Conservation (phyloP, 2,797 vertebrate genomes). For the Taenioides sp. region DNA sequence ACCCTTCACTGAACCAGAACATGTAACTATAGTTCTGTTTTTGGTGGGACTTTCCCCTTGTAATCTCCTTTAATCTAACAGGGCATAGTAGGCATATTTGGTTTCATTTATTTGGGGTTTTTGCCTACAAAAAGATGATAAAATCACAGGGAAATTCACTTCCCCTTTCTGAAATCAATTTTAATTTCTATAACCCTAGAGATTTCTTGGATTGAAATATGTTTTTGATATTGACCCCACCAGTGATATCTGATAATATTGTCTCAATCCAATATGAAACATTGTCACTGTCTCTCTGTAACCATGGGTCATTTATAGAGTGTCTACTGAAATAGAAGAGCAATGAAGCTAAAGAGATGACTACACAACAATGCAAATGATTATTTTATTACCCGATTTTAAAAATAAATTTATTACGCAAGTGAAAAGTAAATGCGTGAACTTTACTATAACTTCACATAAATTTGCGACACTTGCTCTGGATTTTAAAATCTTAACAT, state of each 20-base stretch:
- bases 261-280: background rate
- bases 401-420: too few relatives aligned
- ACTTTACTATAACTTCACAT: too few relatives aligned
- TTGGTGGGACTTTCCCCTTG: background rate
- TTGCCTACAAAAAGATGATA: conserved; percentile 14
- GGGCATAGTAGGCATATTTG: background rate
- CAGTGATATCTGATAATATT: background rate
- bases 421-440: too few relatives aligned
- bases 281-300: too few relatives aligned
- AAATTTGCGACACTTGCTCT: too few relatives aligned
- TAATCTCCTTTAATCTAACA: conserved; percentile 3
- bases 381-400: too few relatives aligned
- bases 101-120: conserved; percentile 14
- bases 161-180: background rate
- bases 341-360: too few relatives aligned
- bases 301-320: too few relatives aligned
- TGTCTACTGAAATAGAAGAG: too few relatives aligned
- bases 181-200: background rate
- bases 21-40: background rate
- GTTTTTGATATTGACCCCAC: too few relatives aligned
- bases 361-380: too few relatives aligned
- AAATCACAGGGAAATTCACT: conserved; percentile 10
- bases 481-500: too few relatives aligned
- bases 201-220: background rate
- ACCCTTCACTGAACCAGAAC: background rate